A percentile compares a stretch with the other conserved stretches of the same genome.
These are phyloP conservation scores for Panzeria rudis DNA, from an alignment of 2,888 invertebrate species.

Conservation along the genomic window DNA sequence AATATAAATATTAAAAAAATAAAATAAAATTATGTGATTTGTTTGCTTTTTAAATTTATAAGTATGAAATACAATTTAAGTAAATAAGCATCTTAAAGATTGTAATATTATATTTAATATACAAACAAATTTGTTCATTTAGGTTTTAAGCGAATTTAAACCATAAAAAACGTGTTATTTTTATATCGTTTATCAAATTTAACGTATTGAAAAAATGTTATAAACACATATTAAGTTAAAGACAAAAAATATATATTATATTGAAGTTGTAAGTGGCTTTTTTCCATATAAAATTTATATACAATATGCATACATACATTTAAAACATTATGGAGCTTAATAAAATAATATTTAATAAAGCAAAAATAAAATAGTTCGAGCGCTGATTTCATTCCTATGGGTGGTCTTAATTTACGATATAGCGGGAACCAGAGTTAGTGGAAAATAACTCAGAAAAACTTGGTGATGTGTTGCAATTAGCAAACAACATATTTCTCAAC, in stretches of 20 bases:
- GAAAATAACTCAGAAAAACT: too few species aligned
- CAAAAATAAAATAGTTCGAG: neutral
- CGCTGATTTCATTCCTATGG: neutral
- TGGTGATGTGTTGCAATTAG: too few species aligned
- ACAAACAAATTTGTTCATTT: conserved; percentile 24
- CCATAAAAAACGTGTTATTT: conserved; percentile 31
- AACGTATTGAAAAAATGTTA: conserved; percentile 20
- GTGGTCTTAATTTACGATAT: neutral
- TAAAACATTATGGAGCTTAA: conserved; percentile 37
- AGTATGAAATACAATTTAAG: conserved; percentile 26
- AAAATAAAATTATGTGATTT: conserved; percentile 45
- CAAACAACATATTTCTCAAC: too few species aligned
- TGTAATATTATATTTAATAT: conserved; percentile 13
- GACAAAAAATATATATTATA: conserved; percentile 5
- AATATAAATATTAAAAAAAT: neutral
- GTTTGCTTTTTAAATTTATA: conserved; percentile 35
- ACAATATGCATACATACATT: neutral
- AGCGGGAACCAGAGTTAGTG: too few species aligned
- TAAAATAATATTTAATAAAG: conserved; percentile 45
- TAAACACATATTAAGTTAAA: conserved; percentile 28
- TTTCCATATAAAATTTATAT: conserved; percentile 35
- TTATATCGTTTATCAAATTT: conserved; percentile 33
- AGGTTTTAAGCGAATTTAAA: conserved; percentile 47
- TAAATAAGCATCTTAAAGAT: conserved; percentile 3
- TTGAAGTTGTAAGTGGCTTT: conserved; percentile 9